Evolutionary conservation across 2,113 vertebrate species (phyloP), one percentile per base, ranked within the genome.

Genomic region (Clarias gariepinus): DNA sequence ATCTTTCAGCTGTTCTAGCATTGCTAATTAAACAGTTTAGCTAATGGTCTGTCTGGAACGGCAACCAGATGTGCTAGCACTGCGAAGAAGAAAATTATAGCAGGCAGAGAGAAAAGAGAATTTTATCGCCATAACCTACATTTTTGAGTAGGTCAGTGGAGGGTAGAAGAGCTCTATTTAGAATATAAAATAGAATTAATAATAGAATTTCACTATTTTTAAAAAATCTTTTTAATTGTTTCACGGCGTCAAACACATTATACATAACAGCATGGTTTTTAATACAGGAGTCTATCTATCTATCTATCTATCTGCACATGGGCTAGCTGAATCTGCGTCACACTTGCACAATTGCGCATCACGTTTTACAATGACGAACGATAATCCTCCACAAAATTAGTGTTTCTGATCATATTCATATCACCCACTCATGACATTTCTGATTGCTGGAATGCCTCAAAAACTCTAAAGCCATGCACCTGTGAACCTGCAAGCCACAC

Each of bases 401-500:
- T 53, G 52, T 57, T 55, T 33, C 4, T 2, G 18, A 52, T 21
- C 1, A 57, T 66, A 57, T 80, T 52, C 33, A n/a, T n/a, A n/a
- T 47, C n/a, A 33, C 36, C 23, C 33, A 21, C 4, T 85, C 36
- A 28, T 36, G 73, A 68, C 52, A 30, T 10, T 53, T 64, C 53
- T 76, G 23, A 53, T 23, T n/a, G 64, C 61, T 33, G 18, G 28
- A 79, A 30, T 55, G 33, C 18, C 58, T 86, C 53, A 47, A 30
- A 60, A n/a, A 28, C 47, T 10, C 11, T 41, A 52, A 81, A 53
- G 36, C 25, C 57, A 4, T 23, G 11, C 58, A n/a, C 64, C 25
- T 74, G 68, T 63, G 47, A 73, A 82, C 79, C 85, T 86, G 36
- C 58, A 21, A 57, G 16, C 30, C n/a, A 36, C 47, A 47, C 47